Conservation (phyloP, 1,140 invertebrate species). For the Cepaea nemoralis region DNA sequence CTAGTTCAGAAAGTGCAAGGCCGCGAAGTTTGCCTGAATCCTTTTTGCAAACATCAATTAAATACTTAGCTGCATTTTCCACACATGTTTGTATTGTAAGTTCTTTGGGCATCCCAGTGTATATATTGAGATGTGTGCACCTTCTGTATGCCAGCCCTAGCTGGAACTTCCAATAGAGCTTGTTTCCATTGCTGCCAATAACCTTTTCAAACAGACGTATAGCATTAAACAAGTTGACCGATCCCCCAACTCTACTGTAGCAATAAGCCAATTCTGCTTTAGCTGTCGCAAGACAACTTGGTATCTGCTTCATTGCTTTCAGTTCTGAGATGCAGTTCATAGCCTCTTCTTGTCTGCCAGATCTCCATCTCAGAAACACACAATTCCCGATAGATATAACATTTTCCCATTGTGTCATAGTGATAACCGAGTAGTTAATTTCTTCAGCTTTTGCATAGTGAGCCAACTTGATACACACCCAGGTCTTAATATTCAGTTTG, state of each 20-base stretch:
- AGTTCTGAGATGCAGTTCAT: not conserved
- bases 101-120: not conserved
- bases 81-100: not conserved
- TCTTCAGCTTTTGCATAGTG: not conserved
- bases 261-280: slow-evolving; percentile 11
- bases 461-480: not conserved
- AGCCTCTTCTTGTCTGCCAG: not conserved
- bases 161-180: no score
- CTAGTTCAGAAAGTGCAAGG: not conserved
- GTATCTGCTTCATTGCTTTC: not conserved
- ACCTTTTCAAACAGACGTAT: not conserved
- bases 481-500: no score
- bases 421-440: not conserved
- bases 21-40: not conserved
- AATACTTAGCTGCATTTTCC: not conserved
- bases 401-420: not conserved
- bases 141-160: not conserved
- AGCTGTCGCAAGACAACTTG: not conserved
- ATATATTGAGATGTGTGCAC: not conserved
- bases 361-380: not conserved
- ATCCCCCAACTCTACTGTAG: not conserved
- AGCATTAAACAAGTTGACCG: not conserved
- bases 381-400: no score
- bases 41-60: not conserved
- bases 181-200: not conserved